Base-by-base conservation (phyloP, 2,113 vertebrate genomes). In the Psilopsiagon aymara region DNA sequence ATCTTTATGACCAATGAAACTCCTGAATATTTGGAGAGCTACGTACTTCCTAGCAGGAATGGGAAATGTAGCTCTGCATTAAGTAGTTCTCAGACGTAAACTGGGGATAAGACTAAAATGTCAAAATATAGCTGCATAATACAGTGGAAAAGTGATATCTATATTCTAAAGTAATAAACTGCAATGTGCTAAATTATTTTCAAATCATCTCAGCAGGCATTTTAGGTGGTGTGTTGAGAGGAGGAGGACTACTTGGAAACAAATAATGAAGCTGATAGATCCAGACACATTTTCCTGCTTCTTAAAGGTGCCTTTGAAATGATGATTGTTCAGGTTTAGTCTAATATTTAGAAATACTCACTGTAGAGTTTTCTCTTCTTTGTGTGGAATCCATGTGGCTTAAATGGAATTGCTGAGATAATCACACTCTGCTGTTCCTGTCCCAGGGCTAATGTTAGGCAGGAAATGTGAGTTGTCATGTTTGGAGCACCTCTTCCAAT, bases 281-380 rank as follows among this genome's bases (percentile, higher is more conserved):
- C 78, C 6, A 2, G 81, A 62, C 68, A 55, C 19, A 75, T 75
- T 92, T 85, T 55, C 75, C 53, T 80, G 66, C 55, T 88, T 84
- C 87, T 81, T 35, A 91, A 97, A 95, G 68, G 88, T 88, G 90
- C 91, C 90, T 96, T 92, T 78, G 82, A 92, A 94, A 92, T 82
- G 9, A 82, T 84, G 85, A 80, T 93, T 91, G 92, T 82, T 94
- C 92, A 92, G 77, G 62, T 95, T 94, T 85, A 88, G 88, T 68
- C 75, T 73, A 76, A 91, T 94, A 88, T 97, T 97, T 97, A 85
- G 67, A 89, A 96, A 96, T 93, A 96, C 59, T 94, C 76, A 75
- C 51, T 92, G 93, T 43, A 57, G 92, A 96, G 88, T 97, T 97
- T 96, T 90, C 82, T 90, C 83, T 93, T 91, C 92, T 96, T 95